phyloP scores from a whole-genome alignment of 1,140 invertebrate species.

The Drosophila pallidifrons region DNA sequence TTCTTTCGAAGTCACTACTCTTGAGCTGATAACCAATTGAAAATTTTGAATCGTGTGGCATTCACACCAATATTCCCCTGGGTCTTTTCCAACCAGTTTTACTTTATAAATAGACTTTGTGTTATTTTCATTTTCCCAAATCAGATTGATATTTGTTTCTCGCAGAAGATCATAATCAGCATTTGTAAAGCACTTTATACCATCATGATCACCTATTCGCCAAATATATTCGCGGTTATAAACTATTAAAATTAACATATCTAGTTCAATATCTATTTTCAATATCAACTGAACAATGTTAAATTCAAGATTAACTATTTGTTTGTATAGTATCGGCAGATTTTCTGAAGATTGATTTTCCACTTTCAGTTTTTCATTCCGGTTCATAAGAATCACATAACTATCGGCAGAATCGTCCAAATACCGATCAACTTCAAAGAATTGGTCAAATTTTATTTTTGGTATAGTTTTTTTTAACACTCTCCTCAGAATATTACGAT shows the following conservation, averaged over 20 bases:
- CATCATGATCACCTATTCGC: conserved; percentile 48
- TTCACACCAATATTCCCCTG: conserved; percentile 86
- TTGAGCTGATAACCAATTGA: conserved; percentile 45
- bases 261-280: conserved; percentile 38
- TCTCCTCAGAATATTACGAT: conserved; percentile 35
- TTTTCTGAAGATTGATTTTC: background rate
- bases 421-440: conserved; percentile 39
- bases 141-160: conserved; percentile 55
- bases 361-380: conserved; percentile 26
- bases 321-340: conserved; percentile 31
- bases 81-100: conserved; percentile 68
- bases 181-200: conserved; percentile 81
- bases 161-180: conserved; percentile 59
- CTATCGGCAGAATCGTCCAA: conserved; percentile 3
- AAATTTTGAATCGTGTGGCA: conserved; percentile 71
- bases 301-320: background rate
- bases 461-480: conserved; percentile 18
- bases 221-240: conserved; percentile 75
- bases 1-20: conserved; percentile 68
- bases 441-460: conserved; percentile 3
- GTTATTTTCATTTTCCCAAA: conserved; percentile 64
- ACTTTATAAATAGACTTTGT: conserved; percentile 70
- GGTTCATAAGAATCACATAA: conserved; percentile 45
- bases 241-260: conserved; percentile 63
- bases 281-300: conserved; percentile 63